Percentiles rank a stretch among this genome's conserved stretches.
Conservation (phyloP, 1,140 invertebrate genomes). For the Sinonovacula constricta region DNA sequence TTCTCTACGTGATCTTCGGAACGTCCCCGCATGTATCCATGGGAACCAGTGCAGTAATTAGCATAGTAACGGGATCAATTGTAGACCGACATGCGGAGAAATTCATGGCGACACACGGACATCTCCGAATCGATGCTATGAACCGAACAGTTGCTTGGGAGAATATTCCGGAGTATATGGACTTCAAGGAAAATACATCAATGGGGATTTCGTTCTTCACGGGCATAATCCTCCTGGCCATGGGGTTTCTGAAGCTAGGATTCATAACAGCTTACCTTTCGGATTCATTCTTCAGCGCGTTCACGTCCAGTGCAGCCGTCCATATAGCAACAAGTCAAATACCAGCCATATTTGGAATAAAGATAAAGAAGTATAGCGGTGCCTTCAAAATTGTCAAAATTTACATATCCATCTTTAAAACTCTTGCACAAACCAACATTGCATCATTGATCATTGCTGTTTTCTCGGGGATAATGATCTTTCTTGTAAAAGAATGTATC, state of each 20-base stretch:
- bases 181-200: conserved; percentile 70
- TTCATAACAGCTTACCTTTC: conserved; percentile 90
- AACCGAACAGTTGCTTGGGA: conserved; percentile 61
- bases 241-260: conserved; percentile 90
- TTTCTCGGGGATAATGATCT: conserved; percentile 85
- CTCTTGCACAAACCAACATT: conserved; percentile 75
- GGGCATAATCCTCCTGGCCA: conserved; percentile 81
- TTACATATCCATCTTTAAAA: conserved; percentile 69
- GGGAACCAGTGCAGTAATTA: conserved; percentile 77
- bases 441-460: conserved; percentile 83
- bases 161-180: conserved; percentile 70
- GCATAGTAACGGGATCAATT: conserved; percentile 74
- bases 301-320: conserved; percentile 93
- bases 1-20: conserved; percentile 81
- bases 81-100: conserved; percentile 68
- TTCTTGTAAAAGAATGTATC: conserved; percentile 89
- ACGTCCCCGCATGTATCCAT: conserved; percentile 80
- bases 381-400: conserved; percentile 73
- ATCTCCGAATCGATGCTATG: conserved; percentile 56
- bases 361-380: conserved; percentile 60
- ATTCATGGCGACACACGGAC: conserved; percentile 54
- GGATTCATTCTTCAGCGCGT: conserved; percentile 93
- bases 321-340: conserved; percentile 95
- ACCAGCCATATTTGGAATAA: conserved; percentile 90
- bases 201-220: conserved; percentile 67